Evolutionary conservation across 2,888 invertebrate genomes (phyloP).

Genomic region (Creontiades dilutus): DNA sequence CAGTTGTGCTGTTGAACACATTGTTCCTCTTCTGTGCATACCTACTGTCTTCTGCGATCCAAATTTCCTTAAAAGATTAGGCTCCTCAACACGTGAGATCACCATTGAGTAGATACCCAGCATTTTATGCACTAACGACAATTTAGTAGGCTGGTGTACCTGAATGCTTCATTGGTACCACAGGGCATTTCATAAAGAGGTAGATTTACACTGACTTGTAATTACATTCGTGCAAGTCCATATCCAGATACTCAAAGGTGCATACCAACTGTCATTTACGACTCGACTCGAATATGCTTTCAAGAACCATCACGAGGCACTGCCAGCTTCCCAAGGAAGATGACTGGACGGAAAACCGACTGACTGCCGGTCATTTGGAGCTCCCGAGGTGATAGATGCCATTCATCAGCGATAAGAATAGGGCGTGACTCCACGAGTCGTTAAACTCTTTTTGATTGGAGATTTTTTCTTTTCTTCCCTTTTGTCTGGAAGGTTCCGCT

Average conservation of each 20-base stretch:
- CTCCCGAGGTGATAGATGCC: slow-evolving; percentile 25
- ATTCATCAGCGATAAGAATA: slow-evolving; percentile 39
- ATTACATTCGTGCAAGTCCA: neutral
- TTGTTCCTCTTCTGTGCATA: too few species aligned
- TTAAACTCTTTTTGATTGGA: slow-evolving; percentile 32
- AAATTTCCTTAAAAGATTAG: too few species aligned
- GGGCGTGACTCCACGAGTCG: slow-evolving; percentile 40
- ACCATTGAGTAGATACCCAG: too few species aligned
- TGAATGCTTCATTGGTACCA: too few species aligned
- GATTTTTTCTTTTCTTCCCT: slow-evolving; percentile 3
- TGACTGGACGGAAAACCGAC: slow-evolving; percentile 17
- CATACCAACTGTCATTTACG: neutral
- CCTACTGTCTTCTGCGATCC: too few species aligned
- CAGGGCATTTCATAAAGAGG: too few species aligned
- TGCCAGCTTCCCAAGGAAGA: slow-evolving; percentile 39
- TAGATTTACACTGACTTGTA: too few species aligned
- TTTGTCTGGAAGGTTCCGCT: neutral
- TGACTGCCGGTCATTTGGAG: slow-evolving; percentile 42
- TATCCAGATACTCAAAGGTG: neutral
- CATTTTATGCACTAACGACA: too few species aligned
- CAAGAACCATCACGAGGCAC: neutral
- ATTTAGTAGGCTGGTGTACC: too few species aligned
- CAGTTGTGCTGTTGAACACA: too few species aligned
- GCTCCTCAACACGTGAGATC: too few species aligned
- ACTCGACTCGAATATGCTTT: neutral